Conservation (phyloP, 2,797 vertebrate genomes). For the Echiichthys vipera region DNA sequence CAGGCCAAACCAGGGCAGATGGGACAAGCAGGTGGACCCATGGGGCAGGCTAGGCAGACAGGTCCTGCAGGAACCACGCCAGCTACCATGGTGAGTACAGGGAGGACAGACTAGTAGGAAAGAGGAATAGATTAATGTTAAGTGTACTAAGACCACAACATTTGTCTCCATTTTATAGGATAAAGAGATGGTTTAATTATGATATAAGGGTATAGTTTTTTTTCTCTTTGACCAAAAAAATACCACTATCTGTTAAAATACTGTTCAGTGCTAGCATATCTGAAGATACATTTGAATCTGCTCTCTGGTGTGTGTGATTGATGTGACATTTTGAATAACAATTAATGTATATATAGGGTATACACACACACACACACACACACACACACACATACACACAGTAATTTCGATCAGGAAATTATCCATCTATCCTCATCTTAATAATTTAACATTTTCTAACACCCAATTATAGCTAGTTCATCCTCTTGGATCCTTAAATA, state of each 20-base stretch:
- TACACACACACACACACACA: no score
- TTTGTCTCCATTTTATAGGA: neutral
- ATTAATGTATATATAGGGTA: no score
- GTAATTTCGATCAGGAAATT: neutral
- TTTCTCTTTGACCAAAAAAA: neutral
- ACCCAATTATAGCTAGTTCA: neutral
- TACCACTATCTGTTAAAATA: neutral
- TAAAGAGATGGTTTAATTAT: neutral
- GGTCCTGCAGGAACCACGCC: conserved; percentile 75
- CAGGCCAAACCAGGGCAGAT: conserved; percentile 81
- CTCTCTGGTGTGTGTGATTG: neutral
- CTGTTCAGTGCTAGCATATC: neutral
- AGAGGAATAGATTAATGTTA: no score
- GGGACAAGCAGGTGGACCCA: conserved; percentile 72
- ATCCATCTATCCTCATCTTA: neutral
- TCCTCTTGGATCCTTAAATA: neutral
- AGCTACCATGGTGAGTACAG: conserved; percentile 71
- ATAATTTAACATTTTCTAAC: neutral
- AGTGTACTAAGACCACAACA: no score
- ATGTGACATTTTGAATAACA: no score
- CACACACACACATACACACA: no score
- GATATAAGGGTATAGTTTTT: neutral
- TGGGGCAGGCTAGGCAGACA: conserved; percentile 76
- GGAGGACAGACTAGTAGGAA: neutral
- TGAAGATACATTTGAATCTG: neutral